Evolutionary conservation across 2,797 vertebrate species (phyloP).

Genomic region (Helostoma temminkii): DNA sequence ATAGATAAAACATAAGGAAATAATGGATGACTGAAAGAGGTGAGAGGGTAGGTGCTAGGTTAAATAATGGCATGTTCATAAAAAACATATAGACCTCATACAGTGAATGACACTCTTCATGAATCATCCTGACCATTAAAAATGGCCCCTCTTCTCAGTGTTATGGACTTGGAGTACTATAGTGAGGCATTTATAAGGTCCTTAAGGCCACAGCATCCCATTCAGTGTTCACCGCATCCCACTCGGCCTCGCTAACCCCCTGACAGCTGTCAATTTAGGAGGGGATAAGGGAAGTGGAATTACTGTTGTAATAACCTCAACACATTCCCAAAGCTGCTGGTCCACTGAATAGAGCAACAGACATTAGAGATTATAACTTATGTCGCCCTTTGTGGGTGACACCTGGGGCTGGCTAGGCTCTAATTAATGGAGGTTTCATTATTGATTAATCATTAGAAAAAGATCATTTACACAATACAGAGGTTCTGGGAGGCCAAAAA

Average conservation of each 20-base stretch:
- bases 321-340: conserved; percentile 44
- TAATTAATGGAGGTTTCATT: conserved; percentile 32
- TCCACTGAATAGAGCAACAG: conserved; percentile 28
- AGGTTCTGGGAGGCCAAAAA: conserved; percentile 18
- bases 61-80: conserved; percentile 32
- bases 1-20: conserved; percentile 1
- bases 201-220: conserved; percentile 39
- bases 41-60: conserved; percentile 18
- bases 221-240: conserved; percentile 44
- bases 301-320: conserved; percentile 65
- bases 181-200: conserved; percentile 46
- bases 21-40: conserved; percentile 26
- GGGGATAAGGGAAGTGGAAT: conserved; percentile 52
- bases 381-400: conserved; percentile 50
- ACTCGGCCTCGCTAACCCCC: conserved; percentile 53
- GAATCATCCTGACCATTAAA: conserved; percentile 43
- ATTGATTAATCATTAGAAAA: conserved; percentile 47
- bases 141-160: conserved; percentile 19
- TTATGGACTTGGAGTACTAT: conserved; percentile 15
- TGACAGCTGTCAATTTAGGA: conserved; percentile 69
- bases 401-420: conserved; percentile 5
- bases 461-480: conserved; percentile 34
- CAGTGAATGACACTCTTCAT: conserved; percentile 18
- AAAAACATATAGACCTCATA: conserved; percentile 34
- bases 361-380: conserved; percentile 50